Evolutionary conservation across 1,140 invertebrate genomes (phyloP).

Genomic region (Lordiphosa stackelbergi): DNA sequence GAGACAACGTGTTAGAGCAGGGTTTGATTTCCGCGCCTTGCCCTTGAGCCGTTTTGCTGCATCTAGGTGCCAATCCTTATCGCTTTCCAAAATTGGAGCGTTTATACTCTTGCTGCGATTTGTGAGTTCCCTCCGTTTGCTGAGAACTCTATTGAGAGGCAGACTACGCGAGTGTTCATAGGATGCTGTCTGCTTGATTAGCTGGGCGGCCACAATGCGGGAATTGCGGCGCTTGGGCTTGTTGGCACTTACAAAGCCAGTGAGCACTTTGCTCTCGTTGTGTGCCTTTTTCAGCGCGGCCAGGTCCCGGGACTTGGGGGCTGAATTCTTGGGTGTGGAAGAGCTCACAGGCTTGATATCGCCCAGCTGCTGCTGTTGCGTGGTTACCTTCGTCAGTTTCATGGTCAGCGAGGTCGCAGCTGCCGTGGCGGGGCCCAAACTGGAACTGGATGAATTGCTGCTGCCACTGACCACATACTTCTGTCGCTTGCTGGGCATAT

Average conservation of each 20-base stretch:
- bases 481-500: constrained; percentile 38
- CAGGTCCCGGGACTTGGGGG: constrained; percentile 48
- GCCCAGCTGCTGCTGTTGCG: constrained; percentile 2
- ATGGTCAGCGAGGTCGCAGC: constrained; percentile 48
- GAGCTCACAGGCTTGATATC: constrained; percentile 5
- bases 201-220: constrained; percentile 10
- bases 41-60: not conserved
- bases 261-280: constrained; percentile 66
- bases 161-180: constrained; percentile 27
- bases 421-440: constrained; percentile 25
- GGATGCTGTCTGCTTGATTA: constrained; percentile 10
- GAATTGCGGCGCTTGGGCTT: constrained; percentile 59
- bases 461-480: constrained; percentile 61
- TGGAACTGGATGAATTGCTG: constrained; percentile 47
- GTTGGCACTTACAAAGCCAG: constrained; percentile 53
- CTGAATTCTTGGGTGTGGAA: constrained; percentile 43
- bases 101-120: constrained; percentile 54
- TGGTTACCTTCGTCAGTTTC: constrained; percentile 55
- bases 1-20: constrained; percentile 8
- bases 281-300: constrained; percentile 59
- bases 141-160: not conserved
- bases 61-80: constrained; percentile 29
- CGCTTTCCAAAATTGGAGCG: constrained; percentile 27
- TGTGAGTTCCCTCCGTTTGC: not conserved
- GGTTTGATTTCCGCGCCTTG: constrained; percentile 4